A percentile compares a stretch with the other conserved stretches of the same genome.
phyloP scores from a whole-genome alignment of 2,888 invertebrate species.

The Plagodis pulveraria region DNA sequence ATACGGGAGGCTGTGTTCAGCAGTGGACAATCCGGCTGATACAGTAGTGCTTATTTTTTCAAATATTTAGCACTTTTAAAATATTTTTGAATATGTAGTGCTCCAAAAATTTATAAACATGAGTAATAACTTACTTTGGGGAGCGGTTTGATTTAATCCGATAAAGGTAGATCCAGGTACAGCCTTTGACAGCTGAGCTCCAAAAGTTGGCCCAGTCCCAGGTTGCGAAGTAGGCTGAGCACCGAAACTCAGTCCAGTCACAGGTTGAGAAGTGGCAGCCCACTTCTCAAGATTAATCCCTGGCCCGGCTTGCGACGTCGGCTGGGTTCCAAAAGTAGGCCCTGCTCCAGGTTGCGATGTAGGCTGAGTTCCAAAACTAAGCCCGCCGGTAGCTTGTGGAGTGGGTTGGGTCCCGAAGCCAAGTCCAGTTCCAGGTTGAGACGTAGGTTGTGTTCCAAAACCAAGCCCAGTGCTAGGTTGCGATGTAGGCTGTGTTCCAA shows the following conservation, averaged over 20 bases:
- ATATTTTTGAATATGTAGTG: too few species aligned
- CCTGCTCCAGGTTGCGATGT: conserved; percentile 21
- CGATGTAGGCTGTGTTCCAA: conserved; percentile 14
- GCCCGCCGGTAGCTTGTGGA: conserved; percentile 15
- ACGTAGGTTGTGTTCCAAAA: conserved; percentile 11
- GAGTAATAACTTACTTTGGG: too few species aligned
- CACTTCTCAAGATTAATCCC: conserved; percentile 30
- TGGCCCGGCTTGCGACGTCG: conserved; percentile 7
- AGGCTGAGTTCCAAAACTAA: conserved; percentile 28
- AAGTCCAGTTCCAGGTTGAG: conserved; percentile 31
- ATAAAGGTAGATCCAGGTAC: conserved; percentile 6
- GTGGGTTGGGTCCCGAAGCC: conserved; percentile 34
- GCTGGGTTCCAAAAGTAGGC: conserved; percentile 30
- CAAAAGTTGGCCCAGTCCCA: conserved; percentile 5
- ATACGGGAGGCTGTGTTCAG: too few species aligned
- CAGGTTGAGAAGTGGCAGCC: conserved; percentile 9
- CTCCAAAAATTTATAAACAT: too few species aligned
- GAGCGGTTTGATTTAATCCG: too few species aligned
- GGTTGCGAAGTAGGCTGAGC: conserved; percentile 16
- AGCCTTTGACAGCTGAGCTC: conserved; percentile 13
- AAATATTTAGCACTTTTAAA: too few species aligned
- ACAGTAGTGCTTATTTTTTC: too few species aligned
- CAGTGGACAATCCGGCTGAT: too few species aligned
- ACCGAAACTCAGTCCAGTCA: conserved; percentile 9
- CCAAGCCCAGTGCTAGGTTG: conserved; percentile 6